Evolutionary conservation across 1,140 invertebrate species (phyloP).

Genomic region (Sinella curviseta): DNA sequence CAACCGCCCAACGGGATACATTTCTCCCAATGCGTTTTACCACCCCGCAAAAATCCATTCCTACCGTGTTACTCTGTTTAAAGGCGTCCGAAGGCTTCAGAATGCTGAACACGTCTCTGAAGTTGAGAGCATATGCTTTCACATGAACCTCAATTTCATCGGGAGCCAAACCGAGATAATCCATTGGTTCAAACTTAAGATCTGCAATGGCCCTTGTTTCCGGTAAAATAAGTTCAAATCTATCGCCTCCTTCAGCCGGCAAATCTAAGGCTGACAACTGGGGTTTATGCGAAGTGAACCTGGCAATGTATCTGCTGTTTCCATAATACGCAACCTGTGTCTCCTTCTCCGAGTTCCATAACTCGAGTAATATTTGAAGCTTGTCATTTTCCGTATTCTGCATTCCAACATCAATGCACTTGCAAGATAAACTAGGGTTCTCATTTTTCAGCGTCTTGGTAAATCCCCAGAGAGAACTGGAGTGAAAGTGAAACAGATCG

Average conservation of each 20-base stretch:
- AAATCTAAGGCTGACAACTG: too few relatives aligned
- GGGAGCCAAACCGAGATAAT: not conserved
- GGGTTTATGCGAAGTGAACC: not conserved
- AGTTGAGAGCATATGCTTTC: not conserved
- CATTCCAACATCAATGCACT: not conserved
- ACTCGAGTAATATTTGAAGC: not conserved
- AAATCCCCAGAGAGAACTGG: not conserved
- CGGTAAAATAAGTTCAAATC: not conserved
- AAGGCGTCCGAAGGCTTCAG: conserved; percentile 5
- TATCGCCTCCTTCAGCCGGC: not conserved
- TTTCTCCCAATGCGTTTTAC: not conserved
- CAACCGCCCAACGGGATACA: conserved; percentile 4
- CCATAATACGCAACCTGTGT: not conserved
- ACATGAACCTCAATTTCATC: conserved; percentile 12
- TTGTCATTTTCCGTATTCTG: not conserved
- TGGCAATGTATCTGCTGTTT: not conserved
- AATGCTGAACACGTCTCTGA: conserved; percentile 4
- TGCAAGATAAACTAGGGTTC: not conserved
- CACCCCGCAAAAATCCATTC: not conserved
- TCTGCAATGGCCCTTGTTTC: not conserved
- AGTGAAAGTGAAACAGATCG: not conserved
- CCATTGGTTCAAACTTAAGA: not conserved
- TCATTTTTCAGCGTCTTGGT: not conserved
- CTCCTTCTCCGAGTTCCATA: not conserved
- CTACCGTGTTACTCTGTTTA: not conserved